Conservation (phyloP, 2,797 vertebrate genomes). For the Toxotes lorentzi region DNA sequence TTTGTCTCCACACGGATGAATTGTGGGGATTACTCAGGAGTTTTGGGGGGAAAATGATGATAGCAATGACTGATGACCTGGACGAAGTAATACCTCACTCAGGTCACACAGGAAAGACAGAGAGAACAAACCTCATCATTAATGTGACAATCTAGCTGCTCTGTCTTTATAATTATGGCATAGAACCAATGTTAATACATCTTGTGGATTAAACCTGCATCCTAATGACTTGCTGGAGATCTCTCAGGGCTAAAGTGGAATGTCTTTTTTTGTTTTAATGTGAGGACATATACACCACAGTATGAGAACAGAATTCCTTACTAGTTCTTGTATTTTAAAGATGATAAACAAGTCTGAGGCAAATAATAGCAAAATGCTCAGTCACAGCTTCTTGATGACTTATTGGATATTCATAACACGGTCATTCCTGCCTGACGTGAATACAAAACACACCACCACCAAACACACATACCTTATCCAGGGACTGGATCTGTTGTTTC, state of each 20-base stretch:
- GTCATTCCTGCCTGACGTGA: slow-evolving; percentile 35
- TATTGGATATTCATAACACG: slow-evolving; percentile 59
- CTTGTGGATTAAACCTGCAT: neutral
- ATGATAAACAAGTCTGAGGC: slow-evolving; percentile 23
- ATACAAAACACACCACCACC: slow-evolving; percentile 42
- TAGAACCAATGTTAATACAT: neutral
- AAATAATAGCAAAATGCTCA: slow-evolving; percentile 24
- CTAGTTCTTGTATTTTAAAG: slow-evolving; percentile 14
- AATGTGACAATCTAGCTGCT: neutral
- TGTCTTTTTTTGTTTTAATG: neutral
- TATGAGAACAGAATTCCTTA: slow-evolving; percentile 4
- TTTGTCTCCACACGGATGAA: slow-evolving; percentile 15
- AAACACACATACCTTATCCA: slow-evolving; percentile 90
- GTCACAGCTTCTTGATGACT: slow-evolving; percentile 50
- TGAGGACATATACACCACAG: neutral
- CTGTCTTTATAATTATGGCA: neutral
- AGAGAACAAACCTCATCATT: neutral
- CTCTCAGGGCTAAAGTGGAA: neutral
- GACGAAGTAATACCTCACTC: neutral
- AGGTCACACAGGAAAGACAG: neutral
- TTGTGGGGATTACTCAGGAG: slow-evolving; percentile 15
- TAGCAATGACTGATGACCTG: neutral
- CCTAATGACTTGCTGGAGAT: neutral
- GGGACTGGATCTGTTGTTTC: slow-evolving; percentile 91
- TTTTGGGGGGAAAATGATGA: neutral